Conservation (phyloP, 2,888 invertebrate species). For the Brenthis hecate region DNA sequence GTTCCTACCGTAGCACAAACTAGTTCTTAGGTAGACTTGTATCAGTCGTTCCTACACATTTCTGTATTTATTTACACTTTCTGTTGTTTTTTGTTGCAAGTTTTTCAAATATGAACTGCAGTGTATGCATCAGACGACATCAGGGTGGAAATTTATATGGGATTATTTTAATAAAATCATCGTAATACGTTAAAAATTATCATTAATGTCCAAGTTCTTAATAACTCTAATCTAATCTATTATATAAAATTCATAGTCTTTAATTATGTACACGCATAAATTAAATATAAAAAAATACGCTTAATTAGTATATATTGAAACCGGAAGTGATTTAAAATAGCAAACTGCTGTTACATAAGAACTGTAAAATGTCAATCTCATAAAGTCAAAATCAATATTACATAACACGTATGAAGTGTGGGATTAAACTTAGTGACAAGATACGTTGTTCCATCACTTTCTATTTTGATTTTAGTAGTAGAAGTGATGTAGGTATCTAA, state of each 20-base stretch:
- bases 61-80: slow-evolving; percentile 4
- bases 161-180: too few relatives aligned
- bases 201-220: too few relatives aligned
- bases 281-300: slow-evolving; percentile 10
- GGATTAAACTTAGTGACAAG: not conserved
- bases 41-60: not conserved
- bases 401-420: too few relatives aligned
- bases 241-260: not conserved
- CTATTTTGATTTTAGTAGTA: not conserved
- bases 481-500: not conserved
- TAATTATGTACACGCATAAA: not conserved
- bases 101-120: not conserved
- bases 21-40: slow-evolving; percentile 4
- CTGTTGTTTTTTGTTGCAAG: not conserved
- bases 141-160: too few relatives aligned
- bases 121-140: too few relatives aligned
- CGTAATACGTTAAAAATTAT: too few relatives aligned
- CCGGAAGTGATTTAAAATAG: slow-evolving; percentile 1
- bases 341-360: not conserved
- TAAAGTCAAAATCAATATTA: too few relatives aligned
- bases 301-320: slow-evolving; percentile 4
- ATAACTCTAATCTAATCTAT: slow-evolving; percentile 3
- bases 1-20: slow-evolving; percentile 15
- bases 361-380: too few relatives aligned
- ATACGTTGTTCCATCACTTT: not conserved